Conservation (phyloP, 2,797 vertebrate species). For the Macrochelys suwanniensis region DNA sequence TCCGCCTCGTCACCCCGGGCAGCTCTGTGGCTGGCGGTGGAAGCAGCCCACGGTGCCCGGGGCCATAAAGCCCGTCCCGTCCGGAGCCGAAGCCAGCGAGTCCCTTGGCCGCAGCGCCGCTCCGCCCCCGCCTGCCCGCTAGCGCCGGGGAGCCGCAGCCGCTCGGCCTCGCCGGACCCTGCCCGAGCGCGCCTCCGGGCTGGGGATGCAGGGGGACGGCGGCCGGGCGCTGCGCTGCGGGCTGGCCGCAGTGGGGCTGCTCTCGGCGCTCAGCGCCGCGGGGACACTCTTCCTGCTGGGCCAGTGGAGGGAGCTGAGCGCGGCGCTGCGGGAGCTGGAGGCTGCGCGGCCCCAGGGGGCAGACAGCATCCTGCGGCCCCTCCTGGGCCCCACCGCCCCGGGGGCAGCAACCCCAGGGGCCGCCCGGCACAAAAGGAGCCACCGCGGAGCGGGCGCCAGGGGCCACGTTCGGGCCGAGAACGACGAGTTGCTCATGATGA, state of each 20-base stretch:
- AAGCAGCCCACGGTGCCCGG: slow-evolving; percentile 30
- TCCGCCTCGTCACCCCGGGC: slow-evolving; percentile 3
- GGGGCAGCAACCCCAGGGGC: background rate
- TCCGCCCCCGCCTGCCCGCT: background rate
- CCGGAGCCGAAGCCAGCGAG: background rate
- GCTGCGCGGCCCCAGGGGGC: slow-evolving; percentile 78
- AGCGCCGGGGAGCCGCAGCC: background rate
- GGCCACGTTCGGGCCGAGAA: slow-evolving; percentile 79
- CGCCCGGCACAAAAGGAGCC: slow-evolving; percentile 67
- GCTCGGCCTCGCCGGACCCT: background rate
- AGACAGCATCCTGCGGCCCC: slow-evolving; percentile 64
- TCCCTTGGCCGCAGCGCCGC: background rate
- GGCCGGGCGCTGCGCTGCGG: slow-evolving; percentile 82
- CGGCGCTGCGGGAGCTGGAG: slow-evolving; percentile 80
- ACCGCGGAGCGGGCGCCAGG: slow-evolving; percentile 80
- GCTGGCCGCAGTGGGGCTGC: slow-evolving; percentile 83
- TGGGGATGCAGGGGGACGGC: slow-evolving; percentile 32
- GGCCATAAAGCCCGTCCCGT: slow-evolving; percentile 38
- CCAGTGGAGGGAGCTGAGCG: slow-evolving; percentile 87
- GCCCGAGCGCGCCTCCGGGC: background rate
- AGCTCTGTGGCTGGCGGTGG: slow-evolving; percentile 9
- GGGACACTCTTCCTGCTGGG: slow-evolving; percentile 89
- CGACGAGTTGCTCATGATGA: slow-evolving; percentile 93
- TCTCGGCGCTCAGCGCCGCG: slow-evolving; percentile 87
- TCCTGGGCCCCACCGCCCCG: slow-evolving; percentile 36